Evolutionary conservation across 1,140 invertebrate species (phyloP).

Genomic region (Charaxes varanes): DNA sequence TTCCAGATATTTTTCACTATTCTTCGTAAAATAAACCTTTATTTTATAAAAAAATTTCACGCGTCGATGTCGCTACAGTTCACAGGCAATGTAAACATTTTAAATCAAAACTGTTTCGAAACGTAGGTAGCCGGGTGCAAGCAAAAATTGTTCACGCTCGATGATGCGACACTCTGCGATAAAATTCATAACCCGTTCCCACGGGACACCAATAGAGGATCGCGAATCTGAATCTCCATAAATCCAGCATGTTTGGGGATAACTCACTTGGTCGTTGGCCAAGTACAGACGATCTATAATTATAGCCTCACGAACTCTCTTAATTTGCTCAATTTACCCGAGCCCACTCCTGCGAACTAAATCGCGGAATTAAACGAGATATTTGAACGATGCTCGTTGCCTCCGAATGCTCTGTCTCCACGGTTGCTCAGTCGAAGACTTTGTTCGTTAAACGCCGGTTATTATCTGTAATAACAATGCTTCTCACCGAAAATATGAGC

Average conservation of each 20-base stretch:
- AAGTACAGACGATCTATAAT: conserved; percentile 55
- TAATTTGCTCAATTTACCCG: conserved; percentile 67
- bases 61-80: neutral
- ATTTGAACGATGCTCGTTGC: conserved; percentile 59
- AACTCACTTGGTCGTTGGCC: conserved; percentile 48
- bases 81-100: too few species aligned
- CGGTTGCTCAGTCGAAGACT: conserved; percentile 25
- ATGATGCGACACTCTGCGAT: conserved; percentile 30
- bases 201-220: conserved; percentile 38
- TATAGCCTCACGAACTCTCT: conserved; percentile 57
- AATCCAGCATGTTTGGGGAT: conserved; percentile 29
- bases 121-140: conserved; percentile 25
- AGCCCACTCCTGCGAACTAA: conserved; percentile 45
- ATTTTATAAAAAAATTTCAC: too few species aligned
- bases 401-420: conserved; percentile 39
- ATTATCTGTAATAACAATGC: conserved; percentile 2
- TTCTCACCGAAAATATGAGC: neutral
- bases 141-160: conserved; percentile 28
- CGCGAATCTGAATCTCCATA: conserved; percentile 42
- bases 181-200: conserved; percentile 51
- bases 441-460: conserved; percentile 15
- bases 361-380: conserved; percentile 59
- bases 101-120: conserved; percentile 19
- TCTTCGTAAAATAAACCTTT: too few species aligned
- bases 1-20: too few species aligned